phyloP scores from a whole-genome alignment of 2,113 vertebrate species.

The Phalacrocorax aristotelis region DNA sequence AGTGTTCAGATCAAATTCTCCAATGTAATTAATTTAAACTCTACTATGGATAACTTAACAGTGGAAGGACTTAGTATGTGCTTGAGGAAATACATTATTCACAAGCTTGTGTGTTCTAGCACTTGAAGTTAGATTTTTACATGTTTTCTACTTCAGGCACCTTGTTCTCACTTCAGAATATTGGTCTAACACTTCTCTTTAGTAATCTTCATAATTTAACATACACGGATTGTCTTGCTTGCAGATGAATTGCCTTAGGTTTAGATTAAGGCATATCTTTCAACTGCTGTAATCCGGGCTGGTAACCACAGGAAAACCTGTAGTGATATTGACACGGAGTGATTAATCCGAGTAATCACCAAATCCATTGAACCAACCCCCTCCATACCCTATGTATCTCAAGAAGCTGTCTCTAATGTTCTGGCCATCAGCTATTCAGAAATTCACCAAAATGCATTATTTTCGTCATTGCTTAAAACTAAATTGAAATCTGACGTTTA shows the following conservation, averaged over 20 bases:
- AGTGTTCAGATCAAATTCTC: neutral
- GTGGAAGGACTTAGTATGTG: neutral
- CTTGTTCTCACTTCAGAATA: constrained; percentile 38
- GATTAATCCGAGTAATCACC: neutral
- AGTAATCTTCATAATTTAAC: neutral
- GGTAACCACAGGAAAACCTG: neutral
- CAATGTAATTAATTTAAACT: neutral
- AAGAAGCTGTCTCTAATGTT: neutral
- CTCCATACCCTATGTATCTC: neutral
- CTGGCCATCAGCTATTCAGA: neutral
- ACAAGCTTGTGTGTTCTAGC: neutral
- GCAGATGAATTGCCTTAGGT: neutral
- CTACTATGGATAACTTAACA: neutral
- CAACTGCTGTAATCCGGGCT: neutral
- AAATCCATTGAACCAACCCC: neutral
- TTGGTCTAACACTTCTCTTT: constrained; percentile 15
- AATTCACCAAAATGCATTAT: neutral
- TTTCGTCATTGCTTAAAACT: neutral
- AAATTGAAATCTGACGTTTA: neutral
- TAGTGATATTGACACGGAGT: neutral
- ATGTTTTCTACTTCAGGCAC: constrained; percentile 30
- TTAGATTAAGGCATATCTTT: constrained; percentile 21
- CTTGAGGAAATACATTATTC: neutral
- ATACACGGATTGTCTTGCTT: neutral
- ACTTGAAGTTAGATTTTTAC: constrained; percentile 38